phyloP scores from a whole-genome alignment of 2,888 invertebrate genomes.

The Masnerella sp. region DNA sequence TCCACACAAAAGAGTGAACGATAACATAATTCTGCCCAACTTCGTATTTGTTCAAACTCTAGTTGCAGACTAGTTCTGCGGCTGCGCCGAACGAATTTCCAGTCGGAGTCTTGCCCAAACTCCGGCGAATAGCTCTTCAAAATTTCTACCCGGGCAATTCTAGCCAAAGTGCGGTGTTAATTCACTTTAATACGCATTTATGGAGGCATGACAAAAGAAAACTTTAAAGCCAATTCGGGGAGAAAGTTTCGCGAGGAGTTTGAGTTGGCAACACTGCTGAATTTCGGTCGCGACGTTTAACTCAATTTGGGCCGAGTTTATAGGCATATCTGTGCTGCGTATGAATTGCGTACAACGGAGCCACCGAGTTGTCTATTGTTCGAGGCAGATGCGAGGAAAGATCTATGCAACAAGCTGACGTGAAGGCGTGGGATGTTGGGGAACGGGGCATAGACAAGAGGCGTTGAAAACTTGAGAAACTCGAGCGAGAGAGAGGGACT shows the following conservation, averaged over 20 bases:
- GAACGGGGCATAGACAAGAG: conserved; percentile 66
- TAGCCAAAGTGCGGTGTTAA: conserved; percentile 41
- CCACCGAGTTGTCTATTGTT: conserved; percentile 41
- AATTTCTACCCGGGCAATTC: conserved; percentile 28
- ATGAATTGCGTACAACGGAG: conserved; percentile 44
- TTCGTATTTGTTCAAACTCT: neutral
- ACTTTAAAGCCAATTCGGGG: conserved; percentile 41
- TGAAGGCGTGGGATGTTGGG: too few species aligned
- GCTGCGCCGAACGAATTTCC: too few species aligned
- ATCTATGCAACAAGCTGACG: conserved; percentile 61
- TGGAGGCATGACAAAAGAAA: conserved; percentile 44
- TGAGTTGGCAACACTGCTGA: conserved; percentile 35
- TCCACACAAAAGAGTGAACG: too few species aligned
- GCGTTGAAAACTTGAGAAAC: conserved; percentile 75
- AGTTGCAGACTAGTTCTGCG: conserved; percentile 9
- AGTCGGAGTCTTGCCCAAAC: too few species aligned
- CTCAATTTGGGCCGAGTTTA: conserved; percentile 63
- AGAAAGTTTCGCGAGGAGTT: conserved; percentile 30
- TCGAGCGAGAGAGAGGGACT: conserved; percentile 67
- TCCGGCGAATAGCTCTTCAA: too few species aligned
- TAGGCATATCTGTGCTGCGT: conserved; percentile 29
- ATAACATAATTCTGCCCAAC: too few species aligned
- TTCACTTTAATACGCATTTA: conserved; percentile 37
- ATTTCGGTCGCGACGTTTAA: conserved; percentile 42
- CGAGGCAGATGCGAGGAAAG: conserved; percentile 29